A percentile compares a stretch with the other conserved stretches of the same genome.
Conservation (phyloP, 2,113 vertebrate genomes). For the Microtus richardsoni region DNA sequence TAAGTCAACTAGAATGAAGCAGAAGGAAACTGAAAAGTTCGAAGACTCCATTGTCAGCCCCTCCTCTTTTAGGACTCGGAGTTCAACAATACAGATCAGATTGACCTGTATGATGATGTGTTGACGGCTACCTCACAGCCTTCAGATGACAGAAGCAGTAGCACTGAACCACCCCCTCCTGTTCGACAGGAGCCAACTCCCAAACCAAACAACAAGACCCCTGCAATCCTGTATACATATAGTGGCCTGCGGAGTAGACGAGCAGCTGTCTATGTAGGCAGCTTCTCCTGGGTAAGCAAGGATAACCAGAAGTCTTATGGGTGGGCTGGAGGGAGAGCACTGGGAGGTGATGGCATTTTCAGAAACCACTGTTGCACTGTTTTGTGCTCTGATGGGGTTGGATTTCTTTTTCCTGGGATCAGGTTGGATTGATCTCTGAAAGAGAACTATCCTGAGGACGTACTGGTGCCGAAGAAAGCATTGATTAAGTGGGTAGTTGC, state of each 20-base stretch:
- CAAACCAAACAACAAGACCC: conserved; percentile 85
- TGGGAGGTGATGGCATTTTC: conserved; percentile 80
- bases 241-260: conserved; percentile 87
- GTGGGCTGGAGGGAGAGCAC: conserved; percentile 69
- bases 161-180: conserved; percentile 81
- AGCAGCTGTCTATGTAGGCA: conserved; percentile 93
- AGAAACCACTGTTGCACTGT: conserved; percentile 71
- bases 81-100: conserved; percentile 93
- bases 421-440: conserved; percentile 83
- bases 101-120: conserved; percentile 96
- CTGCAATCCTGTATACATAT: conserved; percentile 86
- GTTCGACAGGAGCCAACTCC: conserved; percentile 84
- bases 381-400: conserved; percentile 80
- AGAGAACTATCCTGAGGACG: conserved; percentile 82
- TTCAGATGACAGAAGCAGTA: conserved; percentile 83
- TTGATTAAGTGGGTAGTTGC: conserved; percentile 82
- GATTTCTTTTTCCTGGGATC: conserved; percentile 83
- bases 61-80: conserved; percentile 87
- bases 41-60: conserved; percentile 20
- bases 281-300: conserved; percentile 95
- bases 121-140: conserved; percentile 91
- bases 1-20: background rate
- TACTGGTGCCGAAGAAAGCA: conserved; percentile 81
- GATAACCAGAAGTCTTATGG: background rate
- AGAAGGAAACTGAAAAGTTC: conserved; percentile 31